phyloP scores from a whole-genome alignment of 2,888 invertebrate genomes.

The Agrotis clavis region DNA sequence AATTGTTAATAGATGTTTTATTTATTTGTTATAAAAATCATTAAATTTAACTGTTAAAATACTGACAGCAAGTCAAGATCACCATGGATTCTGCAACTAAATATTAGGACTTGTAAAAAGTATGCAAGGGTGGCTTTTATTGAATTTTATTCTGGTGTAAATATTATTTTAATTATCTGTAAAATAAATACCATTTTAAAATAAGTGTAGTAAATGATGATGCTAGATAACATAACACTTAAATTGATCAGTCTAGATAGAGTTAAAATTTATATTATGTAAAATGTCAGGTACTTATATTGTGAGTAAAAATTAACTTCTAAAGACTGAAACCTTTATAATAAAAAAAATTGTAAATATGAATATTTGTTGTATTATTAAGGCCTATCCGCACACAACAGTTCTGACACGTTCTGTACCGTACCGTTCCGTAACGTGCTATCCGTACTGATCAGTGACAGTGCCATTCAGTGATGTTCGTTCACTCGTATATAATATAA shows the following conservation, averaged over 20 bases:
- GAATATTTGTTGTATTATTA: slow-evolving; percentile 8
- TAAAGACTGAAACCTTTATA: slow-evolving; percentile 61
- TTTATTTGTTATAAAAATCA: slow-evolving; percentile 22
- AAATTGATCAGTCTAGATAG: slow-evolving; percentile 28
- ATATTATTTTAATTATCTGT: slow-evolving; percentile 45
- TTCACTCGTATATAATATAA: too few species aligned
- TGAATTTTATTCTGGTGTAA: slow-evolving; percentile 53
- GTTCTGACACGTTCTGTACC: too few species aligned
- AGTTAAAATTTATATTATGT: slow-evolving; percentile 16
- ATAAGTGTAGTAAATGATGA: slow-evolving; percentile 18
- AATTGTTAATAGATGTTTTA: slow-evolving; percentile 44
- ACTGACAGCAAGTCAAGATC: background rate
- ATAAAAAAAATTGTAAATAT: slow-evolving; percentile 60
- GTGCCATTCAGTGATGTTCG: too few species aligned
- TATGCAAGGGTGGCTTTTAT: slow-evolving; percentile 25
- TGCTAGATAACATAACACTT: slow-evolving; percentile 21
- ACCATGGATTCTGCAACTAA: background rate
- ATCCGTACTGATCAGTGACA: too few species aligned
- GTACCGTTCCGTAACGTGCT: too few species aligned
- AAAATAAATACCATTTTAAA: slow-evolving; percentile 4
- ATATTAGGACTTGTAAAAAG: slow-evolving; percentile 5
- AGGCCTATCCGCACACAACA: too few species aligned
- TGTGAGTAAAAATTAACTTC: slow-evolving; percentile 49
- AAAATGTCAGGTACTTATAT: slow-evolving; percentile 33
- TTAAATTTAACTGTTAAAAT: background rate